A percentile compares a stretch with the other conserved stretches of the same genome.
These are phyloP conservation scores for Platycheirus albimanus DNA, from an alignment of 2,888 invertebrate species.

Conservation along the genomic window DNA sequence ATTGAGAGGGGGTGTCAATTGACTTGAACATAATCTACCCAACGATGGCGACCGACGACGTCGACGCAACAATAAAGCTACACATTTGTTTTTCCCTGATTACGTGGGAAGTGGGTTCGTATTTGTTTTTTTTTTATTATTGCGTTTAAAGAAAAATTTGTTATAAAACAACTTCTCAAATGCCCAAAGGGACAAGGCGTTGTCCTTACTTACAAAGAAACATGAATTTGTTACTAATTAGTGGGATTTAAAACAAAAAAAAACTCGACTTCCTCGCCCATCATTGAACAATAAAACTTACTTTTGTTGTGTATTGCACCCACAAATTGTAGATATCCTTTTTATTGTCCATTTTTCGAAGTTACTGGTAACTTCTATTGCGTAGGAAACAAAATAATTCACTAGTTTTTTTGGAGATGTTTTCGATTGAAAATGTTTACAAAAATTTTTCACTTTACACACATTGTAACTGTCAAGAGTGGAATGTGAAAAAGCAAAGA, in stretches of 20 bases:
- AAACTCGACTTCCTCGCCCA: neutral
- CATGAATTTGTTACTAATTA: neutral
- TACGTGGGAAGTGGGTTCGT: conserved; percentile 63
- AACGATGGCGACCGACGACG: conserved; percentile 38
- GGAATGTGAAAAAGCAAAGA: conserved; percentile 47
- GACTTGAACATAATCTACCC: conserved; percentile 15
- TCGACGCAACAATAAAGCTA: conserved; percentile 57
- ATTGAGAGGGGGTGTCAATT: conserved; percentile 2
- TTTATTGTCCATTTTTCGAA: conserved; percentile 80
- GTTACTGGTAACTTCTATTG: conserved; percentile 45
- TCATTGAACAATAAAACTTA: conserved; percentile 74
- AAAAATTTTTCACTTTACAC: conserved; percentile 71
- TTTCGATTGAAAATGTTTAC: conserved; percentile 67
- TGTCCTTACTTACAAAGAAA: conserved; percentile 36
- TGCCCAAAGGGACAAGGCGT: conserved; percentile 63
- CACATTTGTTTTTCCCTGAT: conserved; percentile 44
- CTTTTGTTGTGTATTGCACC: conserved; percentile 84
- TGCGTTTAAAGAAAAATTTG: neutral
- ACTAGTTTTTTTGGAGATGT: conserved; percentile 31
- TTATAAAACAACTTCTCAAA: neutral
- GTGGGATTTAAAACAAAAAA: neutral
- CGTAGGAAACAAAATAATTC: conserved; percentile 22
- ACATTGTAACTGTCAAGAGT: conserved; percentile 66
- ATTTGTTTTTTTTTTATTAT: conserved; percentile 21
- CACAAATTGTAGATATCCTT: conserved; percentile 84